These are phyloP conservation scores for Marmota monax DNA, from an alignment of 2,113 vertebrate genomes.

Conservation along the genomic window DNA sequence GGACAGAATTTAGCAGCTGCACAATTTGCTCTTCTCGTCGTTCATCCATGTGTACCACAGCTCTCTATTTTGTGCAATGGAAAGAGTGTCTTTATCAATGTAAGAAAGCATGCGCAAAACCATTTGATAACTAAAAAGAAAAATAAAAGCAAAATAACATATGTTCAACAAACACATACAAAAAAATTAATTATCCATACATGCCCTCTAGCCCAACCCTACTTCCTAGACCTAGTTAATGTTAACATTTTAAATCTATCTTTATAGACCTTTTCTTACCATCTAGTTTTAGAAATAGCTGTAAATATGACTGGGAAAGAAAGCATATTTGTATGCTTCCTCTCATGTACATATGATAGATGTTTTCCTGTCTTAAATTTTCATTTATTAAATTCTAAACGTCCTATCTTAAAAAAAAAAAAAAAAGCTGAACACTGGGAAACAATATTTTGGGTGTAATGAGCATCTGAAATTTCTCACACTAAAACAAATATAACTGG, in stretches of 20 bases:
- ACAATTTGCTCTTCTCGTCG: constrained; percentile 96
- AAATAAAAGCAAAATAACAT: neutral
- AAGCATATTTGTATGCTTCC: neutral
- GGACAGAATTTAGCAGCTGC: constrained; percentile 93
- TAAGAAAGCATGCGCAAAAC: constrained; percentile 9
- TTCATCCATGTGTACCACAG: constrained; percentile 97
- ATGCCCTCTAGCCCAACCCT: neutral
- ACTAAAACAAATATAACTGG: neutral
- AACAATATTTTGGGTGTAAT: neutral
- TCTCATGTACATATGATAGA: neutral
- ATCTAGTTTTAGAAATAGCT: neutral
- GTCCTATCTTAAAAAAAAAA: neutral
- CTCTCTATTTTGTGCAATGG: constrained; percentile 87
- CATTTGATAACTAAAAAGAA: neutral
- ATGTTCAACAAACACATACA: neutral
- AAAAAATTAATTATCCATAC: neutral
- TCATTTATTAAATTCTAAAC: constrained; percentile 45
- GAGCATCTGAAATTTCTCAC: neutral
- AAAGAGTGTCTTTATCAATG: constrained; percentile 24
- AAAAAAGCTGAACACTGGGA: constrained; percentile 7
- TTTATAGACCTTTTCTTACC: neutral
- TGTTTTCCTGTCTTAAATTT: constrained; percentile 17
- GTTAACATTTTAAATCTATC: neutral
- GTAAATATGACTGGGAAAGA: neutral
- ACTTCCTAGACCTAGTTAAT: neutral